These are phyloP conservation scores for Emmelina monodactyla DNA, from an alignment of 2,888 invertebrate genomes.

Conservation along the genomic window DNA sequence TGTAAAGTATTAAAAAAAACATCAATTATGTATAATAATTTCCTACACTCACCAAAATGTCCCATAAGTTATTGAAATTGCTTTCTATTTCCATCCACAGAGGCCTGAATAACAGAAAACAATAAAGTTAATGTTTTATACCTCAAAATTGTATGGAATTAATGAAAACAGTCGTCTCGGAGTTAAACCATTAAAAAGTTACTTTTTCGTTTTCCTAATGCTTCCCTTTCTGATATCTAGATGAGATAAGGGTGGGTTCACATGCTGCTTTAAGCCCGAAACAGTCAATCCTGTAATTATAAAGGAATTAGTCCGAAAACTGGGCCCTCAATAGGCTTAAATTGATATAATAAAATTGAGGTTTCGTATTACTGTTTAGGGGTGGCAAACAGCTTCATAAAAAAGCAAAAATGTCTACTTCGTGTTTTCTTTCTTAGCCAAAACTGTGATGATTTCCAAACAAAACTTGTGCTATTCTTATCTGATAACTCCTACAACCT, in stretches of 20 bases:
- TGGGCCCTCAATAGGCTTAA: slow-evolving; percentile 60
- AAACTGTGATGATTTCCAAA: too few species aligned
- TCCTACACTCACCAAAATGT: too few species aligned
- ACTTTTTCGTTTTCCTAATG: slow-evolving; percentile 1
- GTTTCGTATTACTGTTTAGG: slow-evolving; percentile 18
- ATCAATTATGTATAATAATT: too few species aligned
- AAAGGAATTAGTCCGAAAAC: slow-evolving; percentile 61
- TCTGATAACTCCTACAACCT: too few species aligned
- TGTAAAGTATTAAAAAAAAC: too few species aligned
- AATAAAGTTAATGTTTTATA: neutral
- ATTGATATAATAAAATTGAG: slow-evolving; percentile 65
- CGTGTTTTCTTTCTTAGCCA: too few species aligned
- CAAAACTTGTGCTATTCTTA: too few species aligned
- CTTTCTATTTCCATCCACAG: too few species aligned
- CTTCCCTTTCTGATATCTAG: slow-evolving; percentile 24
- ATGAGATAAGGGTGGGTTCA: slow-evolving; percentile 42
- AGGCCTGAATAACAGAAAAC: too few species aligned
- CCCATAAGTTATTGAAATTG: too few species aligned
- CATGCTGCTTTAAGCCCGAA: slow-evolving; percentile 33
- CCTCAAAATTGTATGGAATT: neutral
- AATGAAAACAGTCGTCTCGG: neutral
- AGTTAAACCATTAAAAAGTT: neutral
- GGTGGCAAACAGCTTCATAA: neutral
- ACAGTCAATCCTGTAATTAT: slow-evolving; percentile 57
- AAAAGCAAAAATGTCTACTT: neutral